phyloP scores from a whole-genome alignment of 1,140 invertebrate genomes.

The Copidosoma floridanum region DNA sequence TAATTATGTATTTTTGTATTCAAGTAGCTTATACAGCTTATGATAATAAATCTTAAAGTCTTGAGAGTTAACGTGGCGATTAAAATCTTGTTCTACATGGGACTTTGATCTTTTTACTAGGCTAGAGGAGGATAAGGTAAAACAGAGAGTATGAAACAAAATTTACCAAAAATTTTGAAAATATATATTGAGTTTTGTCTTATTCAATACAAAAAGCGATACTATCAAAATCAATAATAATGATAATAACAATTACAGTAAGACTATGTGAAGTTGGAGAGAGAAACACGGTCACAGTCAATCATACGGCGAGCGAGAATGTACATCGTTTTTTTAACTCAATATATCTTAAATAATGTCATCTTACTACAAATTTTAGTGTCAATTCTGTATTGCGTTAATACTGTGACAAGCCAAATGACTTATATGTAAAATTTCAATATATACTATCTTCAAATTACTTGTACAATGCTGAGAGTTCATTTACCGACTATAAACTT shows the following conservation, averaged over 20 bases:
- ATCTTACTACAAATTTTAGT: slow-evolving; percentile 51
- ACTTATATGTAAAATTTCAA: slow-evolving; percentile 58
- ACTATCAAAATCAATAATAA: slow-evolving; percentile 42
- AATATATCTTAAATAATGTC: slow-evolving; percentile 47
- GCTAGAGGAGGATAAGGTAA: slow-evolving; percentile 46
- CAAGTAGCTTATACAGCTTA: slow-evolving; percentile 54
- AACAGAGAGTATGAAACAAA: slow-evolving; percentile 48
- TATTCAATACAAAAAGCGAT: slow-evolving; percentile 46
- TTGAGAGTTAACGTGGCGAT: slow-evolving; percentile 23
- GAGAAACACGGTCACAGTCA: slow-evolving; percentile 45
- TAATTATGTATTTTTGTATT: slow-evolving; percentile 61
- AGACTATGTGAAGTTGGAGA: too few relatives aligned
- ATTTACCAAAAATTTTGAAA: slow-evolving; percentile 51
- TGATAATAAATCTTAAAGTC: slow-evolving; percentile 4
- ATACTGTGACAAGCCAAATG: slow-evolving; percentile 57
- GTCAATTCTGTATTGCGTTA: slow-evolving; percentile 54
- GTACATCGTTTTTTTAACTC: slow-evolving; percentile 39
- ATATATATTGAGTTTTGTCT: slow-evolving; percentile 49
- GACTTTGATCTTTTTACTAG: slow-evolving; percentile 38
- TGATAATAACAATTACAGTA: too few relatives aligned
- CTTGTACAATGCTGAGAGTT: slow-evolving; percentile 24
- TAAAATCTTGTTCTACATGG: slow-evolving; percentile 22
- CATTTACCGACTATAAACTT: slow-evolving; percentile 33
- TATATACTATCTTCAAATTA: slow-evolving; percentile 51
- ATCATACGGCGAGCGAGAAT: slow-evolving; percentile 36